Base-by-base conservation (phyloP, 2,797 vertebrate species). In the Lagodon rhomboides region DNA sequence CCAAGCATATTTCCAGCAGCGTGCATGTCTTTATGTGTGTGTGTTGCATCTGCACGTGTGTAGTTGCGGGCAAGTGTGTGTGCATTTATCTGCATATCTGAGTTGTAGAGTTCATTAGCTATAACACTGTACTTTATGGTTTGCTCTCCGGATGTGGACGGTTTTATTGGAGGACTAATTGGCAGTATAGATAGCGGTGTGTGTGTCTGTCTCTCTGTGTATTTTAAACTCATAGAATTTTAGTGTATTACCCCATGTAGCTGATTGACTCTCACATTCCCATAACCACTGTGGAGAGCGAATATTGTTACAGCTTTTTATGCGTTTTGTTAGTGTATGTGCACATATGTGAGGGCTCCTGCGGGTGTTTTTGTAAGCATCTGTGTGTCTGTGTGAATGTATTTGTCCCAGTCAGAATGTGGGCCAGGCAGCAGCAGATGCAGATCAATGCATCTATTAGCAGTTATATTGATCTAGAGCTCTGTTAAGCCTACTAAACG, bases 381-480 rank as follows among this genome's bases (percentile, higher is more conserved):
- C 34, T 74, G 27, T 85, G 72, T 77, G 27, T 50, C 25, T 49
- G 58, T 38, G 73, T 23, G 38, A 46, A 38, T 53, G 73, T 63
- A 59, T 70, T 13, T 70, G 16, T 73, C 68, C 13, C 17, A 50
- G 73, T 72, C 53, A 71, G 53, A 75, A 66, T 68, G 62, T 64
- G 81, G 51, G 44, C 17, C 44, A 71, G 67, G 71, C 59, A 46
- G 69, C 63, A 59, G 68, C 73, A 75, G 75, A 87, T 90, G 85
- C 87, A 89, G 91, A 89, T 92, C 86, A 89, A 87, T 92, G 86
- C 69, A 79, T 89, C 86, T 92, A 85, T 90, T 90, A 87, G 86
- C 88, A 88, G 83, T 87, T 81, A 77, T 88, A 91, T 91, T 91
- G 91, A 94, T 93, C 77, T 69, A 78, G 65, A 82, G 80, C 71